phyloP scores from a whole-genome alignment of 2,888 invertebrate genomes.

The Caenorhabditis plicata region DNA sequence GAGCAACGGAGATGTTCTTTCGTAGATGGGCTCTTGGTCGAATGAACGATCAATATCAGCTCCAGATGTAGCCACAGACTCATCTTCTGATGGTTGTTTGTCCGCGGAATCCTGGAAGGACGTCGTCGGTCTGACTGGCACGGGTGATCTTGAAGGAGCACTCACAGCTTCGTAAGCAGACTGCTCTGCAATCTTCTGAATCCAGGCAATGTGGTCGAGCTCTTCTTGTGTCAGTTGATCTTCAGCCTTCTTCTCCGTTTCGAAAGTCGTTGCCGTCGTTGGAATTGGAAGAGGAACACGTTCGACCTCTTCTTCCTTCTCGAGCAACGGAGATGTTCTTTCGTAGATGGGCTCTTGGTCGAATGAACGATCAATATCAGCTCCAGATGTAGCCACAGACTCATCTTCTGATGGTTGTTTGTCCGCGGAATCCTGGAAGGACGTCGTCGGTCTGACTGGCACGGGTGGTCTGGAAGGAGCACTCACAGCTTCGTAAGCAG shows the following conservation, averaged over 20 bases:
- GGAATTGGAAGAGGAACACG: too few relatives aligned
- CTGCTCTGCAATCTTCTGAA: neutral
- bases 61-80: conserved; percentile 3
- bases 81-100: neutral
- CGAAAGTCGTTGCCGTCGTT: neutral
- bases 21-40: neutral
- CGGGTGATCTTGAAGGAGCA: neutral
- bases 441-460: neutral
- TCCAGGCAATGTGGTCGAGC: neutral
- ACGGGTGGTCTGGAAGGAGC: neutral
- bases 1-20: neutral
- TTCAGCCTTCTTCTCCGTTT: neutral
- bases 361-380: neutral
- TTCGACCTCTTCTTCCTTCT: neutral
- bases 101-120: neutral
- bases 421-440: too few relatives aligned
- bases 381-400: neutral
- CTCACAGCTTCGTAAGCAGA: neutral
- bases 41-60: conserved; percentile 1
- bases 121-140: neutral
- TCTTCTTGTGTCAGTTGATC: neutral
- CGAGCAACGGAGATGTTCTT: neutral
- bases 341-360: neutral
- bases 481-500: neutral
- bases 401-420: neutral